Conservation (phyloP, 2,888 invertebrate species). For the Molanna angustata region DNA sequence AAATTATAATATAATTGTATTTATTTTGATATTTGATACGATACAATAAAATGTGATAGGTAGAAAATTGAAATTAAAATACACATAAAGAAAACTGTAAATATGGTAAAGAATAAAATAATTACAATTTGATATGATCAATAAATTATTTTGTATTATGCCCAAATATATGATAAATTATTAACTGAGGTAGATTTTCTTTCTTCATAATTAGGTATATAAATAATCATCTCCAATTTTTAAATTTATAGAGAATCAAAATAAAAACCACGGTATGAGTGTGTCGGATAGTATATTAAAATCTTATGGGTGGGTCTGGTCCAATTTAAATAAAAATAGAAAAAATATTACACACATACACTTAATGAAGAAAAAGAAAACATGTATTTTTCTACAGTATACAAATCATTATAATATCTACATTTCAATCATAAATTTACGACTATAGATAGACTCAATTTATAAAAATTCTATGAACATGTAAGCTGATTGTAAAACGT, state of each 20-base stretch:
- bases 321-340: neutral
- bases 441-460: conserved; percentile 10
- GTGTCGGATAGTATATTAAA: neutral
- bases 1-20: conserved; percentile 31
- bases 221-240: conserved; percentile 7
- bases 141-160: conserved; percentile 50
- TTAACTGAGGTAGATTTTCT: conserved; percentile 58
- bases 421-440: conserved; percentile 14
- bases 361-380: conserved; percentile 15
- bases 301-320: neutral
- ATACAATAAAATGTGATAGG: conserved; percentile 31
- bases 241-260: conserved; percentile 4
- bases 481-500: conserved; percentile 13
- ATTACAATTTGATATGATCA: conserved; percentile 30
- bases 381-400: conserved; percentile 10
- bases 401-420: conserved; percentile 19
- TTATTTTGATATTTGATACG: conserved; percentile 32
- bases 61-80: conserved; percentile 32
- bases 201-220: conserved; percentile 11
- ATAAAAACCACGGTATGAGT: neutral
- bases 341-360: conserved; percentile 18
- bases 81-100: conserved; percentile 22
- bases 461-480: conserved; percentile 11
- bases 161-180: conserved; percentile 57
- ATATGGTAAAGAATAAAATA: conserved; percentile 19